Conservation (phyloP, 2,888 invertebrate genomes). For the Thelaira solivaga region DNA sequence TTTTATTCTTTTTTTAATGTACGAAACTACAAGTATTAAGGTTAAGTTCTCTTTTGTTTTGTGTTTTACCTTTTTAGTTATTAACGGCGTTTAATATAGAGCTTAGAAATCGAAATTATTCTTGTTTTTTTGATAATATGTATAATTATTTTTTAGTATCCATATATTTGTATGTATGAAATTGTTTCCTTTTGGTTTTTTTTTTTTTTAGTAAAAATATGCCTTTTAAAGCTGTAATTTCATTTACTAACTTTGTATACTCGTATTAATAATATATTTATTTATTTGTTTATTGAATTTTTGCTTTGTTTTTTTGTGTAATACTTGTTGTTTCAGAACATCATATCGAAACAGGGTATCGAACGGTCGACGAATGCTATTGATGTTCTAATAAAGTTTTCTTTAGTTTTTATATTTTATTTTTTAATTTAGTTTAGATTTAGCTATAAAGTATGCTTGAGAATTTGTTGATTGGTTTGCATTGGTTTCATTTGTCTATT, state of each 20-base stretch:
- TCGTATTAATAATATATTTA: slow-evolving; percentile 31
- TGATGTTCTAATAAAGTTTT: slow-evolving; percentile 16
- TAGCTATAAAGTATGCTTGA: slow-evolving; percentile 47
- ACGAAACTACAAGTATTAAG: slow-evolving; percentile 61
- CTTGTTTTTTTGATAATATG: slow-evolving; percentile 10
- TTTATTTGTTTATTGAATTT: too few relatives aligned
- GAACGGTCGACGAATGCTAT: slow-evolving; percentile 13
- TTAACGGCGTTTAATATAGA: slow-evolving; percentile 44
- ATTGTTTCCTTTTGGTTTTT: too few relatives aligned
- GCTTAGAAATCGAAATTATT: slow-evolving; percentile 53
- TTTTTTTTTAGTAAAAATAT: slow-evolving; percentile 50
- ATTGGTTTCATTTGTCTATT: slow-evolving; percentile 56
- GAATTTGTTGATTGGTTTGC: slow-evolving; percentile 54
- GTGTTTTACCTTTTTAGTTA: slow-evolving; percentile 40
- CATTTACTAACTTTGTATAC: slow-evolving; percentile 41
- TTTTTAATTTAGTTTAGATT: slow-evolving; percentile 53
- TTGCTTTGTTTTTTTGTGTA: slow-evolving; percentile 40
- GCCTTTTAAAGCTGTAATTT: slow-evolving; percentile 59
- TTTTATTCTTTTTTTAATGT: slow-evolving; percentile 20
- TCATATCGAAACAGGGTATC: slow-evolving; percentile 13
- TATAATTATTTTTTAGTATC: slow-evolving; percentile 41
- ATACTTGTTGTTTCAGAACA: slow-evolving; percentile 59
- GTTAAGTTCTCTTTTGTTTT: slow-evolving; percentile 49
- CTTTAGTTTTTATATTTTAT: too few relatives aligned
- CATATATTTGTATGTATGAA: slow-evolving; percentile 16